A percentile compares a stretch with the other conserved stretches of the same genome.
phyloP scores from a whole-genome alignment of 2,113 vertebrate genomes.

The Electrona antarctica region DNA sequence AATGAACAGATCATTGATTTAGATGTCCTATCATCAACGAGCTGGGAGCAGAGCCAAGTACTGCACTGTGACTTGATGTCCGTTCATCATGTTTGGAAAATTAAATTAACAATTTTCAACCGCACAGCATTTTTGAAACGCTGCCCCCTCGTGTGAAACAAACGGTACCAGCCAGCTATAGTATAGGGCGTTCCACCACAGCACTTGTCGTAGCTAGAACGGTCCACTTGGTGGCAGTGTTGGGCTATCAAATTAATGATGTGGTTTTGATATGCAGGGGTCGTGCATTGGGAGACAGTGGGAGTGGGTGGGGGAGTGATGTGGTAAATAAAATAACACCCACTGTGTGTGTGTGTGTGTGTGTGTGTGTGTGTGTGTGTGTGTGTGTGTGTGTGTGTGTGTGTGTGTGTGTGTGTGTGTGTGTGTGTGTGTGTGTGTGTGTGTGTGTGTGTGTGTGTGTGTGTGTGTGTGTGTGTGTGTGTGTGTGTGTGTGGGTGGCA shows the following conservation, averaged over 20 bases:
- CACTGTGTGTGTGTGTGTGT: slow-evolving; percentile 11
- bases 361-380: too few relatives aligned
- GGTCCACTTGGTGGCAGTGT: slow-evolving; percentile 63
- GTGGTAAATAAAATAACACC: slow-evolving; percentile 35
- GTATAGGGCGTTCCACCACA: slow-evolving; percentile 35
- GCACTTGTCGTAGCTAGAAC: neutral
- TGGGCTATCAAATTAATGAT: slow-evolving; percentile 26
- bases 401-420: too few relatives aligned
- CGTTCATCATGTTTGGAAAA: slow-evolving; percentile 31
- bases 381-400: too few relatives aligned
- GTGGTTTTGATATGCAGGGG: neutral
- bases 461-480: too few relatives aligned
- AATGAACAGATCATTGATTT: slow-evolving; percentile 64
- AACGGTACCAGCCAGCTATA: slow-evolving; percentile 48
- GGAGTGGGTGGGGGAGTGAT: slow-evolving; percentile 30
- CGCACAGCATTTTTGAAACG: slow-evolving; percentile 34
- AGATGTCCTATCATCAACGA: slow-evolving; percentile 55
- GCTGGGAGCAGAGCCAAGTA: slow-evolving; percentile 32
- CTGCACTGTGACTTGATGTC: slow-evolving; percentile 22
- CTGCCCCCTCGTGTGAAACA: slow-evolving; percentile 31
- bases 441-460: too few relatives aligned
- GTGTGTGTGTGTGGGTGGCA: slow-evolving; percentile 46
- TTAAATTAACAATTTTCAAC: neutral
- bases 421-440: too few relatives aligned
- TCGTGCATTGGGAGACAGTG: slow-evolving; percentile 9